Evolutionary conservation across 1,140 invertebrate species (phyloP), one percentile per base, ranked within the genome.

Genomic region (Camponotus pennsylvanicus): DNA sequence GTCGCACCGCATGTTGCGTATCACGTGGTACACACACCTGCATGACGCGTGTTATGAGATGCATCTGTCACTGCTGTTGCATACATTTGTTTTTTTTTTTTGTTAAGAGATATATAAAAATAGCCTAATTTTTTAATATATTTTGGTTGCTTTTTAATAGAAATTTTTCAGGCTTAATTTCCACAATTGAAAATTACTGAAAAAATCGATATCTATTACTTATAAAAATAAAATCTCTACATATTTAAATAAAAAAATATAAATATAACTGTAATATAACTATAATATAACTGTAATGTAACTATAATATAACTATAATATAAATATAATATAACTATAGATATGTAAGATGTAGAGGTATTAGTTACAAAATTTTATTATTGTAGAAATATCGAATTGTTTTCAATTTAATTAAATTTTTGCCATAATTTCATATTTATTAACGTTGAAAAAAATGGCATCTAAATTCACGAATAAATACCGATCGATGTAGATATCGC

Each of bases 11-110:
- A 64, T 52, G 57, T 63, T 52, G 40, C 59, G 32, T 34, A 86
- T 45, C 76, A 73, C 80, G 55, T 75, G 86, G 13, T 87, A 59
- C 79, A 88, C 80, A 82, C 91, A 91, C 90, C 91, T 91, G 90
- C 91, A 70, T 77, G 86, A 88, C 91, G 90, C 90, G 91, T 91
- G 91, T 88, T 86, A 85, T 67, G 77, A 88, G 86, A 89, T 91
- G 82, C 90, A 91, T 91, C 90, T 91, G 90, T 91, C 90, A 67
- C 73, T 40, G n/a, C 21, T 21, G 15, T 49, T 66, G 73, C 37
- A 55, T 40, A 61, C 86, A 15, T 40, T 34, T 40, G 77, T n/a
- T 6, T 2, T 55, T 21, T 55, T 21, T 40, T 80, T 69, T 80
- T 80, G 40, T 40, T 37, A 27, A n/a, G 8, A 0, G 27, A 27